These are phyloP conservation scores for Timema podura DNA, from an alignment of 2,888 invertebrate species.

Conservation along the genomic window DNA sequence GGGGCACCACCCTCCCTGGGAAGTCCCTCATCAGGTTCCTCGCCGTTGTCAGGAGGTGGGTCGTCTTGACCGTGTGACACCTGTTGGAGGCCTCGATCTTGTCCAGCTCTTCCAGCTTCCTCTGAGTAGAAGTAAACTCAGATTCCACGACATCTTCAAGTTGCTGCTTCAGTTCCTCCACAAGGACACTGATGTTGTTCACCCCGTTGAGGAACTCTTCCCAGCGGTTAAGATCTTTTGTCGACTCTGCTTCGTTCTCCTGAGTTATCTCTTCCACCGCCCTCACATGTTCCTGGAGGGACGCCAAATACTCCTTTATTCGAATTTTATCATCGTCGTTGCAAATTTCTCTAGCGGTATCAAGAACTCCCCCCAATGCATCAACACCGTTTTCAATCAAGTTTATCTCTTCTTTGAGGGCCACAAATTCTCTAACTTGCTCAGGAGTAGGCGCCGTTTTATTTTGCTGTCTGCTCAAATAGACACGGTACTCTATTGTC, in stretches of 20 bases:
- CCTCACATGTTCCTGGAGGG: constrained; percentile 61
- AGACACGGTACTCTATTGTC: constrained; percentile 76
- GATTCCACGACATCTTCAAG: constrained; percentile 56
- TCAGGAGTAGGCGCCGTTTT: constrained; percentile 51
- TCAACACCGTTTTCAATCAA: constrained; percentile 58
- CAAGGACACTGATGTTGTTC: constrained; percentile 53
- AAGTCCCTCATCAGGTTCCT: constrained; percentile 62
- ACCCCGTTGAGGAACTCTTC: constrained; percentile 63
- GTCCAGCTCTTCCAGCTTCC: constrained; percentile 66
- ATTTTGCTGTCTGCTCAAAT: constrained; percentile 55
- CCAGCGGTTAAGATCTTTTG: constrained; percentile 64
- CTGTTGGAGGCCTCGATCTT: constrained; percentile 63
- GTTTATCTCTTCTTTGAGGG: constrained; percentile 59
- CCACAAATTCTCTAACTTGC: constrained; percentile 21
- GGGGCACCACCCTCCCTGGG: constrained; percentile 66
- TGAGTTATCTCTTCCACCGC: constrained; percentile 65
- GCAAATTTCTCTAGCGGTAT: constrained; percentile 47
- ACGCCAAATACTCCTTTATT: constrained; percentile 55
- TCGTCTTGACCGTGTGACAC: constrained; percentile 56
- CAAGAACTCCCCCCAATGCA: constrained; percentile 53
- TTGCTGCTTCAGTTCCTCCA: constrained; percentile 47
- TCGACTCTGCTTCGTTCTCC: constrained; percentile 54
- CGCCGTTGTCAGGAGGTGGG: constrained; percentile 59
- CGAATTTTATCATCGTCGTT: constrained; percentile 47
- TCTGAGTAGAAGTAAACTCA: constrained; percentile 58